Conservation (phyloP, 2,797 vertebrate genomes). For the Remorina albescens region DNA sequence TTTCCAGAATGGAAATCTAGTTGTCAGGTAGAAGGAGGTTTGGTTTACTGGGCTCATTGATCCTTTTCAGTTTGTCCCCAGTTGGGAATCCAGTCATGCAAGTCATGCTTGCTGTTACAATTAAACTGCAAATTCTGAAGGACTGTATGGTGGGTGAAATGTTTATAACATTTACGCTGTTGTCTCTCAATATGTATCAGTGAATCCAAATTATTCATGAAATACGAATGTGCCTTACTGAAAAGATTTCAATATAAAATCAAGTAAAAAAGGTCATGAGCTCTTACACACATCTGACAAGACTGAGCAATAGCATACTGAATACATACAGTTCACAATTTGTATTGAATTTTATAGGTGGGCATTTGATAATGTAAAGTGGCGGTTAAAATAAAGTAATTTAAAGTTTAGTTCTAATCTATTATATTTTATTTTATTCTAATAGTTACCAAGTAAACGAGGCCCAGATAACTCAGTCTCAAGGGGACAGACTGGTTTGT, state of each 20-base stretch:
- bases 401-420: background rate
- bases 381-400: background rate
- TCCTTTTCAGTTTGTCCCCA: conserved; percentile 29
- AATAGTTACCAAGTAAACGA: background rate
- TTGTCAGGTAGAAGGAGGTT: conserved; percentile 36
- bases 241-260: background rate
- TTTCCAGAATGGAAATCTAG: conserved; percentile 57
- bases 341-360: background rate
- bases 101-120: conserved; percentile 2
- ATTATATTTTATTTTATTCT: background rate
- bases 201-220: background rate
- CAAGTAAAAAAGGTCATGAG: background rate
- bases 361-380: background rate
- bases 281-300: background rate
- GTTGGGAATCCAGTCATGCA: conserved; percentile 27
- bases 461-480: conserved; percentile 1
- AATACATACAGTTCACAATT: background rate
- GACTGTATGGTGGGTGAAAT: background rate
- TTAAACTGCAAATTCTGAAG: background rate
- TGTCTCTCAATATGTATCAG: background rate
- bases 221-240: background rate
- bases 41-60: conserved; percentile 36
- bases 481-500: conserved; percentile 54
- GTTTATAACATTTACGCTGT: background rate
- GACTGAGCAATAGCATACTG: too few species aligned